Percentiles rank a stretch among this genome's conserved stretches.
phyloP scores from a whole-genome alignment of 1,140 invertebrate species.

The Diploscapter pachys region DNA sequence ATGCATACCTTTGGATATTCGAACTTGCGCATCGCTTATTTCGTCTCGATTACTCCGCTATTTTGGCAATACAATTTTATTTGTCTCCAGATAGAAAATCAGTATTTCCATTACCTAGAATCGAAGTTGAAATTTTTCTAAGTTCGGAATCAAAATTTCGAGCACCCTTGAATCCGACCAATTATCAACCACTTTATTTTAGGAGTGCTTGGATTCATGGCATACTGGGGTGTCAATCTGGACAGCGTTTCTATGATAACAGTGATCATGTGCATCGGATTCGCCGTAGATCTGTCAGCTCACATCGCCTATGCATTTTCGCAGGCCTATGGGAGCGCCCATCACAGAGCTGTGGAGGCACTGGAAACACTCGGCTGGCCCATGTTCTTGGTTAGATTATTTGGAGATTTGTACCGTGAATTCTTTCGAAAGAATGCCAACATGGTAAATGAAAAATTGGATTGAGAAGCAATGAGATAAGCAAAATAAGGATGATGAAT shows the following conservation, averaged over 20 bases:
- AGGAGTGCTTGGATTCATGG: slow-evolving; percentile 76
- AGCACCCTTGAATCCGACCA: background rate
- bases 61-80: no score
- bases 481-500: slow-evolving; percentile 58
- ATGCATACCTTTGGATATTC: no score
- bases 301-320: slow-evolving; percentile 71
- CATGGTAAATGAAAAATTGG: no score
- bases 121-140: background rate
- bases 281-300: slow-evolving; percentile 82
- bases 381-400: slow-evolving; percentile 70
- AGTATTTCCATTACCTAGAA: background rate
- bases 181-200: background rate
- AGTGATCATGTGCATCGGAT: slow-evolving; percentile 75
- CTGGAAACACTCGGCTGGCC: slow-evolving; percentile 75
- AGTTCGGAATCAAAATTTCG: background rate
- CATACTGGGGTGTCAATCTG: slow-evolving; percentile 77
- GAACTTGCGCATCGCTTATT: no score
- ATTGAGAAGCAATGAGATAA: slow-evolving; percentile 71
- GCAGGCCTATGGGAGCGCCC: slow-evolving; percentile 51
- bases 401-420: background rate
- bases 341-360: slow-evolving; percentile 69
- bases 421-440: no score
- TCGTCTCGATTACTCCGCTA: no score
- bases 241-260: slow-evolving; percentile 79
- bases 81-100: no score